These are phyloP conservation scores for Halictus quadricinctus DNA, from an alignment of 2,888 invertebrate genomes.

Conservation along the genomic window DNA sequence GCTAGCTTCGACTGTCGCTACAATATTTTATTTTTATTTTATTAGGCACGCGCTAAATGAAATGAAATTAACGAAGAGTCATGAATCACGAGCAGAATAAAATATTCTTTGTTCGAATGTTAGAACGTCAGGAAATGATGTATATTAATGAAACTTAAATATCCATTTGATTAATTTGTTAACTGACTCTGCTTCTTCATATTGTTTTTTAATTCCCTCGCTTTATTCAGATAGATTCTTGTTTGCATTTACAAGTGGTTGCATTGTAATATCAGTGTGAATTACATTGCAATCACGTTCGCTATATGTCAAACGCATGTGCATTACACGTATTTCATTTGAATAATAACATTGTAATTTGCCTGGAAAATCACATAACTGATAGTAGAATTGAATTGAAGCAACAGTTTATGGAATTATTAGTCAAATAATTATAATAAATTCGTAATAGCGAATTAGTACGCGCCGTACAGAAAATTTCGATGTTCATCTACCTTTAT, in stretches of 20 bases:
- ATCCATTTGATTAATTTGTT: too few species aligned
- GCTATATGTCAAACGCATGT: neutral
- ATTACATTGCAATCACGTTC: neutral
- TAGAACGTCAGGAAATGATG: too few species aligned
- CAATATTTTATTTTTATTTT: too few species aligned
- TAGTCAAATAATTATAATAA: neutral
- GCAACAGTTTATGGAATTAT: neutral
- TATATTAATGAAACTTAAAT: too few species aligned
- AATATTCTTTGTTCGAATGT: too few species aligned
- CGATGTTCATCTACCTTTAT: neutral
- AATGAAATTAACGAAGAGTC: too few species aligned
- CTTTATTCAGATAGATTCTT: too few species aligned
- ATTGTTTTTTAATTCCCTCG: too few species aligned
- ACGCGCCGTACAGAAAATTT: neutral
- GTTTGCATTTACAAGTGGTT: neutral
- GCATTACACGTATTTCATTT: neutral
- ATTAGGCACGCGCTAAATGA: too few species aligned
- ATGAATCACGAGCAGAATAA: too few species aligned
- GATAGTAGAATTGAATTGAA: neutral
- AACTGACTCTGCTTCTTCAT: too few species aligned
- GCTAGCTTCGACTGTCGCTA: too few species aligned
- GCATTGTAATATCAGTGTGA: neutral
- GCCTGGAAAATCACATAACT: neutral
- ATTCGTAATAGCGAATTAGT: neutral
- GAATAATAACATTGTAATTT: neutral